These are phyloP conservation scores for Bradypus variegatus DNA, from an alignment of 2,797 vertebrate species.

Conservation along the genomic window DNA sequence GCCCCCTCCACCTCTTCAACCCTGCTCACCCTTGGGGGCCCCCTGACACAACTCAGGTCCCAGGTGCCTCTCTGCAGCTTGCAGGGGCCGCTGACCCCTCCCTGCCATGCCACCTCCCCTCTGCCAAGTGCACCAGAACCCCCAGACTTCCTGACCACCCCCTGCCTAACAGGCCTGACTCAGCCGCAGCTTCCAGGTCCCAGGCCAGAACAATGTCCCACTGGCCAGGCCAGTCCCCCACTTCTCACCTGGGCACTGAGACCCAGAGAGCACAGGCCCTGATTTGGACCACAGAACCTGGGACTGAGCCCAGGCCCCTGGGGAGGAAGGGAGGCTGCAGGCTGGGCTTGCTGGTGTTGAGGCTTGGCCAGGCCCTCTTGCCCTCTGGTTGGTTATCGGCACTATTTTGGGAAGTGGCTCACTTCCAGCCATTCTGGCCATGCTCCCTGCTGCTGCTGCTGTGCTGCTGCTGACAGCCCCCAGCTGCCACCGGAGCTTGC, in stretches of 20 bases:
- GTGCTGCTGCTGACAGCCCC: neutral
- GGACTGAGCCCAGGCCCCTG: neutral
- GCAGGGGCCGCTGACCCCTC: neutral
- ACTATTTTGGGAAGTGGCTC: conserved; percentile 36
- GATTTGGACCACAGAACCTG: neutral
- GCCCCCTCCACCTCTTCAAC: neutral
- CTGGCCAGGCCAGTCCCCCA: neutral
- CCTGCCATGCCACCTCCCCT: neutral
- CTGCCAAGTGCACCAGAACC: neutral
- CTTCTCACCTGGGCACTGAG: neutral
- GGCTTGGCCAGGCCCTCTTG: neutral
- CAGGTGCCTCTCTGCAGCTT: neutral
- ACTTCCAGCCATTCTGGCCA: conserved; percentile 10
- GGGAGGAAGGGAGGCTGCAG: neutral
- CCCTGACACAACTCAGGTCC: neutral
- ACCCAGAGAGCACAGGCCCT: neutral
- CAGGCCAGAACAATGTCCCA: neutral
- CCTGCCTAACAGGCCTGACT: neutral
- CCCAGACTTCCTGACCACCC: neutral
- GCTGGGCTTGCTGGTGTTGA: neutral
- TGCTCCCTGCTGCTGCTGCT: neutral
- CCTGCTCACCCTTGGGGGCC: too few species aligned
- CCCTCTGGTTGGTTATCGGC: neutral
- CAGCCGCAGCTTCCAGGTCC: neutral
- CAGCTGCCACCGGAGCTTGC: neutral